These are phyloP conservation scores for Ommatoiulus sabulosus DNA, from an alignment of 2,888 invertebrate genomes.

Conservation along the genomic window DNA sequence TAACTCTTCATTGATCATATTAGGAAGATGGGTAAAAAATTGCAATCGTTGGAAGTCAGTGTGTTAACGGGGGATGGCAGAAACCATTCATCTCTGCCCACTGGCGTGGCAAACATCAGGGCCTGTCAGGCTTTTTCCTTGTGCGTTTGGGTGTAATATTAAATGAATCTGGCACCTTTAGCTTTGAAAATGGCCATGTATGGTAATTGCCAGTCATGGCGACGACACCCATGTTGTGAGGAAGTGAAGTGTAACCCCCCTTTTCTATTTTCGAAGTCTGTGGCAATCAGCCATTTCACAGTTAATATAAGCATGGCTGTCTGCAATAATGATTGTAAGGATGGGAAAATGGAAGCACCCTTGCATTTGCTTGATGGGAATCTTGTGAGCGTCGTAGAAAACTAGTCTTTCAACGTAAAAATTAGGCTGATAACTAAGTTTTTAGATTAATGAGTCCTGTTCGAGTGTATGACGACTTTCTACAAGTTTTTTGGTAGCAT, in stretches of 20 bases:
- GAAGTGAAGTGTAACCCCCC: constrained; percentile 54
- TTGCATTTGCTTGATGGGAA: constrained; percentile 19
- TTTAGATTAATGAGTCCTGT: neutral
- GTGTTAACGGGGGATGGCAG: constrained; percentile 42
- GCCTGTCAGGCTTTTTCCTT: constrained; percentile 47
- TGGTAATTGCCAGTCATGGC: constrained; percentile 53
- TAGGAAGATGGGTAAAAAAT: constrained; percentile 34
- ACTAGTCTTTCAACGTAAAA: neutral
- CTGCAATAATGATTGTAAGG: constrained; percentile 25
- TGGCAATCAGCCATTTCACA: constrained; percentile 45
- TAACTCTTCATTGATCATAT: constrained; percentile 46
- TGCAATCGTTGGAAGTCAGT: constrained; percentile 31
- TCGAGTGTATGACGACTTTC: neutral
- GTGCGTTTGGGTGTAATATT: constrained; percentile 47
- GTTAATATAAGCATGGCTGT: constrained; percentile 46
- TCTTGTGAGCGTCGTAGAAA: neutral
- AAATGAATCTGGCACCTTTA: constrained; percentile 54
- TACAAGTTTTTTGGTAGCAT: neutral
- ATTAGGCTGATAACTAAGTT: neutral
- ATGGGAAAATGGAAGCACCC: constrained; percentile 30
- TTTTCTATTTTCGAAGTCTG: constrained; percentile 46
- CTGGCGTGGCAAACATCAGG: constrained; percentile 45
- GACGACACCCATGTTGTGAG: constrained; percentile 52
- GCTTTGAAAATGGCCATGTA: constrained; percentile 54
- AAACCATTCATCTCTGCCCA: constrained; percentile 48